Percentiles rank a stretch among this genome's conserved stretches.
These are phyloP conservation scores for Mormyrus lacerda DNA, from an alignment of 2,113 vertebrate species.

Conservation along the genomic window DNA sequence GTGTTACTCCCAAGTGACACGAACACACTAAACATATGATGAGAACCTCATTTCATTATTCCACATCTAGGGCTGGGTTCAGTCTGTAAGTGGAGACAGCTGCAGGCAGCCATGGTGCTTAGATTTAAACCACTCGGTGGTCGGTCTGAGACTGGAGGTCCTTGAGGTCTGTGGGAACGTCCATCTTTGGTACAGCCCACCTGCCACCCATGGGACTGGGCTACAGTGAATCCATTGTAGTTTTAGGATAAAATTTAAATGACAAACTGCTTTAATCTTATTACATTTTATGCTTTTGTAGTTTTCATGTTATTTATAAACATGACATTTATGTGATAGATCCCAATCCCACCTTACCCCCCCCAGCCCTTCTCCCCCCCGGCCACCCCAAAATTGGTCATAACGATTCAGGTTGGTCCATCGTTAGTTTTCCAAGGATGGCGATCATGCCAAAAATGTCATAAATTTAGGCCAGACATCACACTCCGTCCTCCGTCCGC, in stretches of 20 bases:
- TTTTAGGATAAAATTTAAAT: background rate
- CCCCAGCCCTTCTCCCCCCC: background rate
- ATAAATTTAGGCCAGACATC: background rate
- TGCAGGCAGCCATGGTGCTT: background rate
- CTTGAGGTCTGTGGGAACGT: background rate
- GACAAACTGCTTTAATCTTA: background rate
- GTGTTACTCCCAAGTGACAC: background rate
- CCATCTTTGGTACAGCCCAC: background rate
- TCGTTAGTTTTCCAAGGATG: background rate
- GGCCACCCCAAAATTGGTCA: background rate
- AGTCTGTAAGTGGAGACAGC: background rate
- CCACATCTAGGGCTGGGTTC: background rate
- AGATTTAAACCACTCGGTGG: background rate
- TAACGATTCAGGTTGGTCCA: background rate
- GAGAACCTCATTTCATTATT: background rate
- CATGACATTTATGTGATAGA: background rate
- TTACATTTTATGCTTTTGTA: background rate
- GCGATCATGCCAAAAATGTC: background rate
- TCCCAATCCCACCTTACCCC: background rate
- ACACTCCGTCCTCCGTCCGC: background rate
- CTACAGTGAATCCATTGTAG: background rate
- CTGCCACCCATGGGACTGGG: background rate
- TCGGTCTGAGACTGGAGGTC: background rate
- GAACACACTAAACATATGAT: background rate
- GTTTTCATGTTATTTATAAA: background rate